Evolutionary conservation across 2,113 vertebrate species (phyloP).

Genomic region (Hassar affinis): DNA sequence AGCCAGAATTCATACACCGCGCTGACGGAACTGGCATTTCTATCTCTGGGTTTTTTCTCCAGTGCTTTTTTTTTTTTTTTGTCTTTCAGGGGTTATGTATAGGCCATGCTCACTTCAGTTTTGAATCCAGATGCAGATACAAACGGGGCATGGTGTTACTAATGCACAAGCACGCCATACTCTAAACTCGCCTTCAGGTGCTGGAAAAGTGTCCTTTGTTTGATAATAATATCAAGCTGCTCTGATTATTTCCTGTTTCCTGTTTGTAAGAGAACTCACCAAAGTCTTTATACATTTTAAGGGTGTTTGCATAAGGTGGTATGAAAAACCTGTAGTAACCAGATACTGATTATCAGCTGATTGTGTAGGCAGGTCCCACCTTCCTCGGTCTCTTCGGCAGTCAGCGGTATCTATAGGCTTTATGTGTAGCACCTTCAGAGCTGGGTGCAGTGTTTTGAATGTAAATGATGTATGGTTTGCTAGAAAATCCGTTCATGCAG

Average conservation of each 20-base stretch:
- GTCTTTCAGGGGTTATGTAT: neutral
- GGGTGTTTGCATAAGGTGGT: neutral
- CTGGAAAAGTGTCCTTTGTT: neutral
- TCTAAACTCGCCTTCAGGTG: neutral
- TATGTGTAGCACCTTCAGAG: neutral
- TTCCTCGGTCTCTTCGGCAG: neutral
- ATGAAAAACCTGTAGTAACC: neutral
- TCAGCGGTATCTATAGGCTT: neutral
- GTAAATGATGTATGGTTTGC: neutral
- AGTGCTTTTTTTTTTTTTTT: neutral
- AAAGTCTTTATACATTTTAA: neutral
- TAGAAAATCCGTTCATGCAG: neutral
- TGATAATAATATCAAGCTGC: neutral
- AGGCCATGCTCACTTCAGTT: neutral
- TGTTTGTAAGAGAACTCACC: slow-evolving; percentile 1
- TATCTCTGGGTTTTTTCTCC: neutral
- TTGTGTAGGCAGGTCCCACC: neutral
- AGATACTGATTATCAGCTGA: neutral
- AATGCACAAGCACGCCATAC: neutral
- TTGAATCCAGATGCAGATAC: neutral
- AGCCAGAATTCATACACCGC: neutral
- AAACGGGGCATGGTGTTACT: neutral
- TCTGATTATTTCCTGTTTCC: neutral
- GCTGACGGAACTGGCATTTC: neutral
- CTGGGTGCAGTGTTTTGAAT: neutral